Conservation (phyloP, 2,888 invertebrate species). For the Cheilosia variabilis region DNA sequence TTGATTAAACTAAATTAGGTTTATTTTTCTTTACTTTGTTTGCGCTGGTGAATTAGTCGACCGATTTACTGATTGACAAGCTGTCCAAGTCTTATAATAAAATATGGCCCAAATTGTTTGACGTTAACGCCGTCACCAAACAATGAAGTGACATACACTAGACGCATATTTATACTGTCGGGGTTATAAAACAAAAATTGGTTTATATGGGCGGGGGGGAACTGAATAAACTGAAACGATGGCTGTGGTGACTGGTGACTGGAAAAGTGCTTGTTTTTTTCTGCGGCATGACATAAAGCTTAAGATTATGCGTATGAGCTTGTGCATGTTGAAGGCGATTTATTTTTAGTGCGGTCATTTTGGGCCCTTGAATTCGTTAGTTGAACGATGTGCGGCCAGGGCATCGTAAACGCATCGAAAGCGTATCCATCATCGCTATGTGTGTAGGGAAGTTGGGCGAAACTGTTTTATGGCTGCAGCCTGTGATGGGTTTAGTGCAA, state of each 20-base stretch:
- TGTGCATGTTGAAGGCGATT: conserved; percentile 44
- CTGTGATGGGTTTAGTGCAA: no score
- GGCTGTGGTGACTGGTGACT: conserved; percentile 1
- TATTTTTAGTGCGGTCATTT: conserved; percentile 39
- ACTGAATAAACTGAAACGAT: conserved; percentile 6
- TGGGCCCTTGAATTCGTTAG: conserved; percentile 18
- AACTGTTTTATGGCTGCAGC: no score
- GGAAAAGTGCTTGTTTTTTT: neutral
- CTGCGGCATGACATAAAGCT: conserved; percentile 10
- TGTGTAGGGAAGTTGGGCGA: no score
- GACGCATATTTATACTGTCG: neutral
- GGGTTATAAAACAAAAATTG: conserved; percentile 13
- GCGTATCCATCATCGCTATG: no score
- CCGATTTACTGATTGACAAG: conserved; percentile 26
- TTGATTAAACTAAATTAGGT: conserved; percentile 30
- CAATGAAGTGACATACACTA: conserved; percentile 18
- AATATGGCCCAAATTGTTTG: conserved; percentile 27
- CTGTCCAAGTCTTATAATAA: conserved; percentile 37
- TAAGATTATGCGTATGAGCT: conserved; percentile 23
- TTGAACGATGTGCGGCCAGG: conserved; percentile 42
- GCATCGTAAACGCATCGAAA: conserved; percentile 44
- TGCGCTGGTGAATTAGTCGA: no score
- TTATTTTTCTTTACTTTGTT: neutral
- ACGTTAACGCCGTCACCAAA: neutral
- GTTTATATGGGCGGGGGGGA: neutral